Conservation (phyloP, 2,113 vertebrate genomes). For the Piliocolobus tephrosceles region DNA sequence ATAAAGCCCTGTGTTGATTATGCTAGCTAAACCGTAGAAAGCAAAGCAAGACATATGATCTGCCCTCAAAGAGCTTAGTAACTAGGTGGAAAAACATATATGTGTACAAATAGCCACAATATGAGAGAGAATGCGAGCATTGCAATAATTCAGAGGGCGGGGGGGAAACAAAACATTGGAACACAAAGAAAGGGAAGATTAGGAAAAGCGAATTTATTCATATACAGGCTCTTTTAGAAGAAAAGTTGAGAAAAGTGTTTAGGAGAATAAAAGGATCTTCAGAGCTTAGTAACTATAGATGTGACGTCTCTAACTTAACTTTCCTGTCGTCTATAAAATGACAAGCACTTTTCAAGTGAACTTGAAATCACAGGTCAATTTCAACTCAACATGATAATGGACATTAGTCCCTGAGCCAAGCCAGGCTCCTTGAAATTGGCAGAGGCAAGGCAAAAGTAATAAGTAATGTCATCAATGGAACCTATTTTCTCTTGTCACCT, state of each 20-base stretch:
- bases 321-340: not conserved
- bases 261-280: not conserved
- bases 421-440: not conserved
- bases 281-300: not conserved
- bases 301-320: not conserved
- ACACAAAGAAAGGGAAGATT: not conserved
- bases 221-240: not conserved
- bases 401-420: not conserved
- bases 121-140: not conserved
- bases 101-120: not conserved
- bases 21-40: not conserved
- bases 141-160: not conserved
- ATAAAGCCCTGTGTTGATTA: not conserved
- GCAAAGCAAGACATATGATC: not conserved
- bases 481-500: not conserved
- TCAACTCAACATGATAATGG: not conserved
- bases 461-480: not conserved
- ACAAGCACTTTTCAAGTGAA: not conserved
- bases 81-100: not conserved
- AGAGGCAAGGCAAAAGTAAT: not conserved
- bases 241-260: not conserved
- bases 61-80: not conserved
- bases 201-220: not conserved
- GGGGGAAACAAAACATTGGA: not conserved
- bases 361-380: not conserved